A percentile compares a stretch with the other conserved stretches of the same genome.
phyloP scores from a whole-genome alignment of 1,140 invertebrate species.

The Brachionus asplanchnoidis region DNA sequence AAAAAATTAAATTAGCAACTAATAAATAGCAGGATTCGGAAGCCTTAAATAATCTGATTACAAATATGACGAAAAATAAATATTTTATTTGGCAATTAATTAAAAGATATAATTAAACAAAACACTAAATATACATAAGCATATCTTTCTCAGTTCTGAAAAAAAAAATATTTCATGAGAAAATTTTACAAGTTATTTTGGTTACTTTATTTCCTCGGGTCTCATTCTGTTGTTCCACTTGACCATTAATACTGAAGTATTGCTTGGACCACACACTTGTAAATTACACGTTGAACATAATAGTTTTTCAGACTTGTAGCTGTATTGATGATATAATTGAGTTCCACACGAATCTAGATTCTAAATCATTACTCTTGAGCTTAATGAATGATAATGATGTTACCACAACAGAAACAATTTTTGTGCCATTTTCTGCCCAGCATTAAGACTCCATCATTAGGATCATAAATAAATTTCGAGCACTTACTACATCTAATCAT shows the following conservation, averaged over 20 bases:
- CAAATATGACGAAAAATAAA: not conserved
- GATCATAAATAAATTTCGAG: slow-evolving; percentile 2
- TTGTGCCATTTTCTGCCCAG: not conserved
- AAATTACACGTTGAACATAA: not conserved
- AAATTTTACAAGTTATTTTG: not conserved
- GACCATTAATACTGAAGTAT: not conserved
- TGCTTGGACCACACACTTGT: not conserved
- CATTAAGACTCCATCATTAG: not conserved
- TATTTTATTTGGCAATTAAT: not conserved
- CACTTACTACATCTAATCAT: slow-evolving; percentile 20
- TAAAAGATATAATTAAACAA: not conserved
- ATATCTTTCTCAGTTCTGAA: slow-evolving; percentile 18
- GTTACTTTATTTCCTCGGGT: not conserved
- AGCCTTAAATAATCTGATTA: not conserved
- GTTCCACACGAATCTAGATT: not conserved
- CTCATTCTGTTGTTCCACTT: not conserved
- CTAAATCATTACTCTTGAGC: not conserved
- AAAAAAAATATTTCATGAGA: not conserved
- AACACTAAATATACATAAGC: not conserved
- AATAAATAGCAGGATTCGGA: not conserved
- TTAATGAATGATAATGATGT: not conserved
- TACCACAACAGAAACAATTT: not conserved
- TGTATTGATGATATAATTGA: not conserved
- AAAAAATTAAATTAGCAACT: not conserved
- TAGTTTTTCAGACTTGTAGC: not conserved